Base-by-base conservation (phyloP, 2,888 invertebrate species). In the Lithophane leautieri region DNA sequence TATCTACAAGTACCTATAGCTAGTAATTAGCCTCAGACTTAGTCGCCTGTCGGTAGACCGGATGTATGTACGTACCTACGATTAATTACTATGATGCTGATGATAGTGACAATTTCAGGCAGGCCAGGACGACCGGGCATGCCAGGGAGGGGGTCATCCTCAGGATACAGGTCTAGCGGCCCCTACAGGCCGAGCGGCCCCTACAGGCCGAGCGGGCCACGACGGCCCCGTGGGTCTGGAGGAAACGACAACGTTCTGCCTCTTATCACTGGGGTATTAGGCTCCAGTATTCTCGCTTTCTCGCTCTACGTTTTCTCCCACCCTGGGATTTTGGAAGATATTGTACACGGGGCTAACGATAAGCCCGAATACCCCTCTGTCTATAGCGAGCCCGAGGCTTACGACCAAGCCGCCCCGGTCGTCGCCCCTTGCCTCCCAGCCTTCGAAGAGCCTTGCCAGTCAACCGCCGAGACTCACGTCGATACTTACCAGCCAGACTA, bases 201-300 rank as follows among this genome's bases (percentile, higher is more conserved):
- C n/a, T n/a, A n/a, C n/a, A 52, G 19, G 4, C 16, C 61, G 7
- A 14, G 12, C 34, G 25, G 58, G 28, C 16, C 62, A 0, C 28
- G 63, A 6, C 75, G 81, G n/a, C 47, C 85, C 19, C 52, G 60
- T 22, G 34, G 62, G 19, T 34, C 70, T 14, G 42, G 25, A 12
- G 28, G 47, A 28, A 50, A 16, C 12, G 65, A 61, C n/a, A 52
- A 58, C 58, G 50, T 83, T 25, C 19, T 78, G n/a, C 83, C 70
- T 22, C 61, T 86, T 42, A 65, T 83, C 58, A 83, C 70, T 47
- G 82, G 82, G 19, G 62, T 86, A 16, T 9, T 83, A 71, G 82
- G 82, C 4, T 71, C 83, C 40, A 78, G 82, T 42, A 63, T 83
- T 54, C 73, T 83, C 44, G 79, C 86, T 19, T 68, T 78, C 44